These are phyloP conservation scores for Thamnophis sirtalis DNA, from an alignment of 2,113 vertebrate species.

Conservation along the genomic window DNA sequence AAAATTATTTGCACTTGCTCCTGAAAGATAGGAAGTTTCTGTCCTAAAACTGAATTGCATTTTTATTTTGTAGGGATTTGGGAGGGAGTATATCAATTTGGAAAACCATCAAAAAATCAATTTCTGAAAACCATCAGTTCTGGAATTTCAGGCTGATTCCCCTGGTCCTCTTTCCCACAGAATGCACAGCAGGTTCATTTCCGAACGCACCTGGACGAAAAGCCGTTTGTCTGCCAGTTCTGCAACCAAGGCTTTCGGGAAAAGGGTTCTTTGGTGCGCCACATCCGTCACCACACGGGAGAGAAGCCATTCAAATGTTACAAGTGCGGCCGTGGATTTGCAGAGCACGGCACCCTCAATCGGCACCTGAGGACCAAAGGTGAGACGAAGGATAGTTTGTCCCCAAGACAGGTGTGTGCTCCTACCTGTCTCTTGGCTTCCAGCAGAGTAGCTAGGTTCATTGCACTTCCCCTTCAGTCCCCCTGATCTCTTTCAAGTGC, in stretches of 20 bases:
- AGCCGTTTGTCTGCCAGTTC: slow-evolving; percentile 86
- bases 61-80: background rate
- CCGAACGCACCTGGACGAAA: slow-evolving; percentile 88
- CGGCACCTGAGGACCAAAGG: slow-evolving; percentile 94
- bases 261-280: slow-evolving; percentile 92
- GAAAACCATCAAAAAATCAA: no score
- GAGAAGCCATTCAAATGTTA: slow-evolving; percentile 95
- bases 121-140: background rate
- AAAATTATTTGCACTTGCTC: background rate
- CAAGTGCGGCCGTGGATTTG: slow-evolving; percentile 88
- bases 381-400: slow-evolving; percentile 42
- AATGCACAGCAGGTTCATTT: slow-evolving; percentile 95
- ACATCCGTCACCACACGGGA: slow-evolving; percentile 93
- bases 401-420: background rate
- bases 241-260: slow-evolving; percentile 92
- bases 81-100: background rate
- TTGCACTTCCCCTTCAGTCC: background rate
- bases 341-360: slow-evolving; percentile 93
- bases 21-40: background rate
- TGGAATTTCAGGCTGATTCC: background rate
- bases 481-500: background rate
- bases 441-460: background rate
- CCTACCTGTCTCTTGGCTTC: background rate
- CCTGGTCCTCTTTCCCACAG: slow-evolving; percentile 56
- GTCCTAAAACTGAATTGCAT: background rate